phyloP scores from a whole-genome alignment of 2,797 vertebrate species.

The Pterois miles region DNA sequence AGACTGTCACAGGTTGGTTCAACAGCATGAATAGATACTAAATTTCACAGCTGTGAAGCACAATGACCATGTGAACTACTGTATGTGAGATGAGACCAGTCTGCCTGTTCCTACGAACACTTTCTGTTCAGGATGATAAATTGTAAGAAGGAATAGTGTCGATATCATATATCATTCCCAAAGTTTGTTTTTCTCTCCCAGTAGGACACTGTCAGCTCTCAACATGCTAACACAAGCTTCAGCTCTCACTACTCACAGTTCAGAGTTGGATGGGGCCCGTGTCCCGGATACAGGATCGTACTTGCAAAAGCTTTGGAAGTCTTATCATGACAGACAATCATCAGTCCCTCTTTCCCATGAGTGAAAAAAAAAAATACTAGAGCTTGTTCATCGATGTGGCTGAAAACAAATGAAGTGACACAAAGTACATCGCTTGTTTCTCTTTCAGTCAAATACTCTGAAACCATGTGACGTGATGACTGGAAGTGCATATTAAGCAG shows the following conservation, averaged over 20 bases:
- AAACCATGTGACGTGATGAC: slow-evolving; percentile 16
- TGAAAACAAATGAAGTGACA: slow-evolving; percentile 20
- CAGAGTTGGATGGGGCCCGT: slow-evolving; percentile 49
- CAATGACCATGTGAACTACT: background rate
- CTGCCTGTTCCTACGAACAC: background rate
- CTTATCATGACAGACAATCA: slow-evolving; percentile 48
- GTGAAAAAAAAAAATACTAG: background rate
- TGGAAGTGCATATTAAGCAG: slow-evolving; percentile 2
- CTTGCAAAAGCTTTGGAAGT: slow-evolving; percentile 50
- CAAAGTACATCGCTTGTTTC: background rate
- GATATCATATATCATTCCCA: slow-evolving; percentile 48
- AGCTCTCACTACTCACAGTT: slow-evolving; percentile 59
- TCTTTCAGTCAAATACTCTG: slow-evolving; percentile 7
- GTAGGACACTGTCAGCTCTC: slow-evolving; percentile 61
- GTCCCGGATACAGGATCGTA: slow-evolving; percentile 60
- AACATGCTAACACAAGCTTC: slow-evolving; percentile 68
- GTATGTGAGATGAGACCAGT: background rate
- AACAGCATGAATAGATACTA: background rate
- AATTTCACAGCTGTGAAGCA: background rate
- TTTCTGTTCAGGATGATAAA: slow-evolving; percentile 26
- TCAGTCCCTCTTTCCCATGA: slow-evolving; percentile 36
- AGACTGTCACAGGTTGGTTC: background rate
- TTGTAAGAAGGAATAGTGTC: slow-evolving; percentile 21
- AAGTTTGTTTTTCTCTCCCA: slow-evolving; percentile 50
- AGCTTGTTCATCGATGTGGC: background rate